Evolutionary conservation across 1,140 invertebrate species (phyloP).

Genomic region (Drosophila guanche): DNA sequence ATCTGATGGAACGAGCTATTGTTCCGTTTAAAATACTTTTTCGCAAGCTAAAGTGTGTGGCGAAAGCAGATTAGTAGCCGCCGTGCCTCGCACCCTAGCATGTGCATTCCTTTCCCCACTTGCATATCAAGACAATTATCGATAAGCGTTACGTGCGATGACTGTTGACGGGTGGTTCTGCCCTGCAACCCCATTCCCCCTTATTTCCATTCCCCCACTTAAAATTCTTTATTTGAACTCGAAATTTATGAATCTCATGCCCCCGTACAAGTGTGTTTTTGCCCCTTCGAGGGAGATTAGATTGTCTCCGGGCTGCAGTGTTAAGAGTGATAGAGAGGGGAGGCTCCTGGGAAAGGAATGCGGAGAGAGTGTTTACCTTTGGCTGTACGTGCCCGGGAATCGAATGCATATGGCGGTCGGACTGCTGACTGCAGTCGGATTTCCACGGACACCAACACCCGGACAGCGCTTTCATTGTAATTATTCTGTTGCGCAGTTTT

Average conservation of each 20-base stretch:
- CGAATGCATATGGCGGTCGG: conserved; percentile 58
- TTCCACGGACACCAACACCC: conserved; percentile 13
- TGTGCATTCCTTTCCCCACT: conserved; percentile 30
- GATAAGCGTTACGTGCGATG: conserved; percentile 51
- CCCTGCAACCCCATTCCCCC: no score
- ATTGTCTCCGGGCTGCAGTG: conserved; percentile 40
- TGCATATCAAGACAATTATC: conserved; percentile 45
- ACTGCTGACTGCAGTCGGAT: conserved; percentile 45
- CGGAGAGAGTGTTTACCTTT: conserved; percentile 59
- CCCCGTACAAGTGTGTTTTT: neutral
- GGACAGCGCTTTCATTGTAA: conserved; percentile 61
- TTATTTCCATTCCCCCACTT: no score
- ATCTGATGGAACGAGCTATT: no score
- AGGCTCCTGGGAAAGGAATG: conserved; percentile 18
- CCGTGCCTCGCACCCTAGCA: neutral
- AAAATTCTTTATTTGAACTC: neutral
- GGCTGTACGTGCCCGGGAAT: conserved; percentile 57
- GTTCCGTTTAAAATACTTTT: no score
- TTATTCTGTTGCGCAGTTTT: conserved; percentile 73
- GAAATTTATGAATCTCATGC: conserved; percentile 16
- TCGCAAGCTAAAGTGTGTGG: no score
- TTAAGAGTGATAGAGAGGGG: no score
- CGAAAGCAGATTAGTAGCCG: conserved; percentile 11
- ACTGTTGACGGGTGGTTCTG: no score
- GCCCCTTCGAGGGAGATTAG: conserved; percentile 38